A percentile compares a stretch with the other conserved stretches of the same genome.
Evolutionary conservation across 2,797 vertebrate genomes (phyloP).

Genomic region (Momotus momota): DNA sequence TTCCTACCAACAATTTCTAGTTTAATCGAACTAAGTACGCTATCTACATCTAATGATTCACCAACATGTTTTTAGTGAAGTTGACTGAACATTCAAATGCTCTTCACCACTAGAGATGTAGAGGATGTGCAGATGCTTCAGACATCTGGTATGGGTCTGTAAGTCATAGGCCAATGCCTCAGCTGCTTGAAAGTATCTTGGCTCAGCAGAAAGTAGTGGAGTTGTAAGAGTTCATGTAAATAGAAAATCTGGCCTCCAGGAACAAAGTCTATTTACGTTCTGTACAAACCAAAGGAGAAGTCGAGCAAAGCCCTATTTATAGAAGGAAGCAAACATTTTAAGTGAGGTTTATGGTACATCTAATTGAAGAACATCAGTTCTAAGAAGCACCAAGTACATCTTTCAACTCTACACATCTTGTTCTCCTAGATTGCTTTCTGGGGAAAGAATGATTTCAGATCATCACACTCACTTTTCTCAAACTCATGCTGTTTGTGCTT

Average conservation of each 20-base stretch:
- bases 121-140: conserved; percentile 22
- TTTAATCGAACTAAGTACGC: not conserved
- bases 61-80: not conserved
- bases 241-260: conserved; percentile 5
- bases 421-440: not conserved
- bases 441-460: not conserved
- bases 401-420: not conserved
- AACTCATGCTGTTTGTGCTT: not conserved
- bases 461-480: not conserved
- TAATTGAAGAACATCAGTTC: not conserved
- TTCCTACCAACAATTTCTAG: not conserved
- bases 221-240: not conserved
- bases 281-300: not conserved
- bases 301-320: conserved; percentile 23
- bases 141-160: not conserved
- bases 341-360: not conserved
- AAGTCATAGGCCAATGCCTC: conserved; percentile 4
- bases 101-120: not conserved
- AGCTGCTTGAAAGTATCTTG: not conserved
- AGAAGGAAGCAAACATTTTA: not conserved
- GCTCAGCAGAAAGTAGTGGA: not conserved
- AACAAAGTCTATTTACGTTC: conserved; percentile 25
- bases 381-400: not conserved
- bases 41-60: not conserved
- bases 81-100: not conserved